A percentile compares a stretch with the other conserved stretches of the same genome.
These are phyloP conservation scores for Trichonephila clavipes DNA, from an alignment of 1,140 invertebrate species.

Conservation along the genomic window DNA sequence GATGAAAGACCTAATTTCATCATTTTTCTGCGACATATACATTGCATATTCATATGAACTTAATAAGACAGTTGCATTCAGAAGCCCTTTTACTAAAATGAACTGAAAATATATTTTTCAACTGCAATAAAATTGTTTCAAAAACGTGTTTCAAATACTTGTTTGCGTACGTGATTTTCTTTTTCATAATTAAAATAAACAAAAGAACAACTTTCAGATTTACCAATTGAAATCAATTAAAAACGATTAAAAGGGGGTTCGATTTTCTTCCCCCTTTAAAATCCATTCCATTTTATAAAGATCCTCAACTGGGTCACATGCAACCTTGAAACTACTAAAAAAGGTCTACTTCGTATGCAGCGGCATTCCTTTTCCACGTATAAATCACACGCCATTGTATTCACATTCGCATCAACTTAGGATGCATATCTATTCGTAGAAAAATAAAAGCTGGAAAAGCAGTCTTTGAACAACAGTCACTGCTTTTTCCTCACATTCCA, in stretches of 20 bases:
- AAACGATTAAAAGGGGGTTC: background rate
- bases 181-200: no score
- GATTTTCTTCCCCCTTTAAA: background rate
- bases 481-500: background rate
- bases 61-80: no score
- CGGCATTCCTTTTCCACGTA: background rate
- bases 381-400: constrained; percentile 29
- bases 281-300: background rate
- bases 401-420: background rate
- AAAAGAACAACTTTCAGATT: background rate
- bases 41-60: no score
- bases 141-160: no score
- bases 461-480: background rate
- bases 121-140: no score
- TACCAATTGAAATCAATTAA: background rate
- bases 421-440: background rate
- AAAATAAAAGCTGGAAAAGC: background rate
- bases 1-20: no score
- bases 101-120: no score
- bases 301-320: background rate
- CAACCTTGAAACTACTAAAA: constrained; percentile 3
- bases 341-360: background rate
- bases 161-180: no score
- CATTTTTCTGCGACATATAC: no score
- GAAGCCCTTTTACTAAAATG: no score